Percentiles rank a stretch among this genome's conserved stretches.
These are phyloP conservation scores for Scyliorhinus canicula DNA, from an alignment of 2,797 vertebrate species.

Conservation along the genomic window DNA sequence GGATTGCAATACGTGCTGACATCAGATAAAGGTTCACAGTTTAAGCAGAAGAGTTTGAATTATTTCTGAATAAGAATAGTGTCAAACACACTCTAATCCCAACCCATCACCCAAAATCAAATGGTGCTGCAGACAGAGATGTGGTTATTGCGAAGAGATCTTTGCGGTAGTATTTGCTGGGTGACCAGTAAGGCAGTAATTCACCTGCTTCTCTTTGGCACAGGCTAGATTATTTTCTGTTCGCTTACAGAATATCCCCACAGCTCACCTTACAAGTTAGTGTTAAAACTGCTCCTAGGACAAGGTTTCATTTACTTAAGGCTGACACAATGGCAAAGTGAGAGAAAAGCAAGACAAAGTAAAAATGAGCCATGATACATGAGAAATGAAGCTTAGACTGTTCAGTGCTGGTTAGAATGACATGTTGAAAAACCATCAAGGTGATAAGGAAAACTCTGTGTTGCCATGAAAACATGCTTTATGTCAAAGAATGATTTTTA, in stretches of 20 bases:
- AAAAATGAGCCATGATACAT: too few relatives aligned
- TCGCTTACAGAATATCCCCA: not conserved
- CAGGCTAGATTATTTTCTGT: not conserved
- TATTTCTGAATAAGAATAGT: not conserved
- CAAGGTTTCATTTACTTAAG: not conserved
- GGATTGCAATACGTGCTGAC: not conserved
- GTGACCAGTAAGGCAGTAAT: not conserved
- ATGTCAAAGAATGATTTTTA: too few relatives aligned
- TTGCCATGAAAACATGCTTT: too few relatives aligned
- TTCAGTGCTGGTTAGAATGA: too few relatives aligned
- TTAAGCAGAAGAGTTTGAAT: not conserved
- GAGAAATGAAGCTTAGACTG: too few relatives aligned
- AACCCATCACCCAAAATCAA: not conserved
- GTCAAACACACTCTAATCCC: not conserved
- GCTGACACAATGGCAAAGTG: too few relatives aligned
- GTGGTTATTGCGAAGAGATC: not conserved
- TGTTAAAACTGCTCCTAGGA: not conserved
- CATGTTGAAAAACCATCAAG: too few relatives aligned
- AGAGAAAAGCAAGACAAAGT: too few relatives aligned
- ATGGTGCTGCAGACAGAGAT: not conserved
- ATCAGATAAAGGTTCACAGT: not conserved
- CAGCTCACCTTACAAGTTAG: not conserved
- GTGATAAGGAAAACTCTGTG: too few relatives aligned
- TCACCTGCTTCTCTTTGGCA: not conserved
- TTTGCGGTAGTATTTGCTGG: not conserved